Percentiles rank a stretch among this genome's conserved stretches.
phyloP scores from a whole-genome alignment of 2,888 invertebrate species.

The Synergus japonicus region DNA sequence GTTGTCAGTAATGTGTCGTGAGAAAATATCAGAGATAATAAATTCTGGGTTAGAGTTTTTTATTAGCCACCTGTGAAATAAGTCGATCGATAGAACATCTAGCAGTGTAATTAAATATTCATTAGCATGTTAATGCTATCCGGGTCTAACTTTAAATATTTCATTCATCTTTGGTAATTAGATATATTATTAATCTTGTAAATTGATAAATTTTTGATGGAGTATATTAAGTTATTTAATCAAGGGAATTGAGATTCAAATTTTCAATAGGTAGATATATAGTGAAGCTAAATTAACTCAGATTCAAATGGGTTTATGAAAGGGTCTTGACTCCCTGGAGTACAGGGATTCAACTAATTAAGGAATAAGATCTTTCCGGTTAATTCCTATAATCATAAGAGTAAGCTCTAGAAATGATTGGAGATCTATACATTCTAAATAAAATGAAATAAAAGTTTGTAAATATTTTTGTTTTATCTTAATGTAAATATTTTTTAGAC shows the following conservation, averaged over 20 bases:
- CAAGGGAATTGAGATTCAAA: not conserved
- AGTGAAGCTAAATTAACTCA: not conserved
- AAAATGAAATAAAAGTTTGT: no score
- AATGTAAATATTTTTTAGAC: slow-evolving; percentile 77
- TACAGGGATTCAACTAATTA: not conserved
- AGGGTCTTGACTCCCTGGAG: not conserved
- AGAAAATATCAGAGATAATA: no score
- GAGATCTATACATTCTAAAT: not conserved
- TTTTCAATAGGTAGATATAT: not conserved
- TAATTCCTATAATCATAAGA: not conserved
- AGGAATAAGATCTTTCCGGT: not conserved
- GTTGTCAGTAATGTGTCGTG: no score
- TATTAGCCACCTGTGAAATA: no score
- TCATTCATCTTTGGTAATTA: no score
- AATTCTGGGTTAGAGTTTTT: no score
- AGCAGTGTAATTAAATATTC: no score
- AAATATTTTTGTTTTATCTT: no score
- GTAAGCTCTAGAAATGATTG: not conserved
- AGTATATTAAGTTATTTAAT: not conserved
- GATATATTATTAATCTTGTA: not conserved
- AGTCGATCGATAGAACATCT: no score
- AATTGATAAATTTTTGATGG: not conserved
- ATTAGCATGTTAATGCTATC: no score
- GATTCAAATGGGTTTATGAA: not conserved
- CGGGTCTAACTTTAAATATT: no score